These are phyloP conservation scores for Tympanoctomys barrerae DNA, from an alignment of 2,797 vertebrate species.

Conservation along the genomic window DNA sequence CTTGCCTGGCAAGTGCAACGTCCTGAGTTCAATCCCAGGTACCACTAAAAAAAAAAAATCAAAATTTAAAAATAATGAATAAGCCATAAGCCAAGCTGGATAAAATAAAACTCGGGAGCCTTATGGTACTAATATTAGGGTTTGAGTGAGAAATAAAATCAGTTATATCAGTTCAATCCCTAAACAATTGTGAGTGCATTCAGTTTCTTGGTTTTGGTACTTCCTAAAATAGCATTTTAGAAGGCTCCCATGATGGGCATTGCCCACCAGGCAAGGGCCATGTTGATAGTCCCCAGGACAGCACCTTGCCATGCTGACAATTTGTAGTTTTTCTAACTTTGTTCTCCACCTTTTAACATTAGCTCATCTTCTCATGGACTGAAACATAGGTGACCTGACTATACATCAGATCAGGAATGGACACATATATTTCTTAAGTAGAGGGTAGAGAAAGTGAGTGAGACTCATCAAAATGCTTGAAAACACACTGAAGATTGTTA, in stretches of 20 bases:
- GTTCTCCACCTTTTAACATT: slow-evolving; percentile 34
- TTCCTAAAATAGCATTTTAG: slow-evolving; percentile 49
- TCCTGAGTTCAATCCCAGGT: too few relatives aligned
- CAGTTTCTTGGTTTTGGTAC: background rate
- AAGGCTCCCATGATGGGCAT: slow-evolving; percentile 51
- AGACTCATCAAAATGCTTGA: background rate
- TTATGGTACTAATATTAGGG: background rate
- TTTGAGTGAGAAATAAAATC: background rate
- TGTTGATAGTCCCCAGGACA: background rate
- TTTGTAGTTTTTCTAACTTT: slow-evolving; percentile 25
- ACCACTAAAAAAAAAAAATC: background rate
- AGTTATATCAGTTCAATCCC: background rate
- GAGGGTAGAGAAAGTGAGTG: background rate
- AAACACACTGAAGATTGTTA: background rate
- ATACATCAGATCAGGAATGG: background rate
- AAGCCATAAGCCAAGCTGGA: background rate
- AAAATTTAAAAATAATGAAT: background rate
- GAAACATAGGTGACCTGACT: slow-evolving; percentile 4
- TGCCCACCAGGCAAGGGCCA: slow-evolving; percentile 56
- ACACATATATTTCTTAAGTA: background rate
- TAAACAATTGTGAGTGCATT: background rate
- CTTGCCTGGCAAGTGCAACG: too few relatives aligned
- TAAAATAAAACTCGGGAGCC: background rate
- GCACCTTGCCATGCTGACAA: slow-evolving; percentile 39
- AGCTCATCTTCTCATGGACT: slow-evolving; percentile 45